Evolutionary conservation across 37 sponge, comb jelly and placozoan genomes (phyloP).

Genomic region (Petrosia ficiformis): DNA sequence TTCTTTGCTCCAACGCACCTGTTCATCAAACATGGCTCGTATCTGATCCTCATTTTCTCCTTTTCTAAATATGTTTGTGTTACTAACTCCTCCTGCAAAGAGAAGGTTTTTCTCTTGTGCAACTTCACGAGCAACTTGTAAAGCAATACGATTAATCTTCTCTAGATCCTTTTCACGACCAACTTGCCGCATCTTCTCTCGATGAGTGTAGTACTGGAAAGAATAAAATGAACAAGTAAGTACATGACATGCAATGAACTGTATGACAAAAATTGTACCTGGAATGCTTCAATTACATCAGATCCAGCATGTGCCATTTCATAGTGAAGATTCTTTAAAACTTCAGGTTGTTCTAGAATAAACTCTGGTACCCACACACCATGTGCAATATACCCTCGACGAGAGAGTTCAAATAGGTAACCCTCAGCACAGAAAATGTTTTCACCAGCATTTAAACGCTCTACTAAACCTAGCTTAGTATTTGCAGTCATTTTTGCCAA

Average conservation of each 20-base stretch:
- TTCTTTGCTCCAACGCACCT: conserved; percentile 55
- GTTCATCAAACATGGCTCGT: conserved; percentile 45
- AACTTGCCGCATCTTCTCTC: conserved; percentile 42
- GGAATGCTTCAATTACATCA: conserved; percentile 66
- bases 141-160: conserved; percentile 46
- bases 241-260: no score
- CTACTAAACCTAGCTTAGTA: conserved; percentile 24
- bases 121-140: conserved; percentile 50
- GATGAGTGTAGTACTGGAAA: conserved; percentile 60
- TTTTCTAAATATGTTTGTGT: conserved; percentile 20
- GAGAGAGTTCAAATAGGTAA: conserved; percentile 39
- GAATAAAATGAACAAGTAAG: not conserved
- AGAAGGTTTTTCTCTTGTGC: conserved; percentile 47
- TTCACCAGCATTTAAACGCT: conserved; percentile 46
- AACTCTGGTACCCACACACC: conserved; percentile 57
- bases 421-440: conserved; percentile 65
- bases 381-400: conserved; percentile 46
- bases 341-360: conserved; percentile 52
- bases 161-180: conserved; percentile 54
- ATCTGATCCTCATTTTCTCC: conserved; percentile 23
- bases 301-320: conserved; percentile 58
- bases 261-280: no score
- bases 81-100: conserved; percentile 52
- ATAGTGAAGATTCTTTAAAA: conserved; percentile 38
- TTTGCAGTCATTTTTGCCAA: no score